Evolutionary conservation across 2,888 invertebrate species (phyloP).

Genomic region (Athrips mouffetella): DNA sequence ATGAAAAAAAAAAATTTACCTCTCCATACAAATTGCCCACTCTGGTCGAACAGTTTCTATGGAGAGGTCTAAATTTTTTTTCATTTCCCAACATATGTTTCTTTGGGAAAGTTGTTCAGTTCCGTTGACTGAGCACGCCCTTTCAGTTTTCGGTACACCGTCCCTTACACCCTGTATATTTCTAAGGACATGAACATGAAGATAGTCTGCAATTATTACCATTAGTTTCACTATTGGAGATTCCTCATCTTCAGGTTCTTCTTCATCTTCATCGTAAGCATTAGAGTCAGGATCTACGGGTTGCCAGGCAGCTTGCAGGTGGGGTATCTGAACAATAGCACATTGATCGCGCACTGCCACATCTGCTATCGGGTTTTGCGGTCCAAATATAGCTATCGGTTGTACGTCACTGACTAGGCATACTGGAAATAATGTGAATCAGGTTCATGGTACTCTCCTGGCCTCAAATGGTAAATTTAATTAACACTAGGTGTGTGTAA

Average conservation of each 20-base stretch:
- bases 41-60: too few relatives aligned
- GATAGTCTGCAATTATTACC: neutral
- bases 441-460: too few relatives aligned
- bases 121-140: too few relatives aligned
- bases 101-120: too few relatives aligned
- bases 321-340: constrained; percentile 54
- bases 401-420: constrained; percentile 43
- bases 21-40: too few relatives aligned
- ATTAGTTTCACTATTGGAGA: neutral
- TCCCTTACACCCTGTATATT: too few relatives aligned
- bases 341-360: constrained; percentile 59
- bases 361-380: constrained; percentile 57
- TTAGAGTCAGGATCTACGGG: constrained; percentile 48
- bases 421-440: constrained; percentile 48
- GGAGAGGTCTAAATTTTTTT: too few relatives aligned
- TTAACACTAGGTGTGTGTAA: neutral
- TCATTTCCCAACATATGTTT: too few relatives aligned
- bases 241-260: constrained; percentile 20
- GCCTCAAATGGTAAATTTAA: neutral
- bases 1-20: too few relatives aligned
- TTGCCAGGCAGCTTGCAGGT: constrained; percentile 66
- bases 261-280: constrained; percentile 16
- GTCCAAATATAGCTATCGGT: constrained; percentile 62
- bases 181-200: too few relatives aligned
- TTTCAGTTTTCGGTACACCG: too few relatives aligned